Percentiles rank a stretch among this genome's conserved stretches.
Conservation (phyloP, 1,140 invertebrate genomes). For the Caerostris extrusa region DNA sequence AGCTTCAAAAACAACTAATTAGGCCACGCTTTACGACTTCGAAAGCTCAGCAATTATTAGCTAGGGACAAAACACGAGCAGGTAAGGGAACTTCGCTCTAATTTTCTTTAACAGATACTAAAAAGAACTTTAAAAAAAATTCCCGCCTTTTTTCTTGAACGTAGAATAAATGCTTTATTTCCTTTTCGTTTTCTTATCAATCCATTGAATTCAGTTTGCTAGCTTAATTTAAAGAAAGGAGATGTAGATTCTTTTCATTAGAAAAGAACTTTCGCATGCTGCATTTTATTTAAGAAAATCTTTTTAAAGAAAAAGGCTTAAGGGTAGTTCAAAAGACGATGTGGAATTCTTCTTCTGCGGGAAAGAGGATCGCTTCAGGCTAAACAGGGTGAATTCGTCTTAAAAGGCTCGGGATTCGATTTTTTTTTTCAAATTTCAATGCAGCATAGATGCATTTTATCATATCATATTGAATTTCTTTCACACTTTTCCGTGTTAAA, state of each 20-base stretch:
- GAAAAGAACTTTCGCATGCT: neutral
- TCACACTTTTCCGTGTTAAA: neutral
- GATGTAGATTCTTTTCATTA: neutral
- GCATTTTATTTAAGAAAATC: neutral
- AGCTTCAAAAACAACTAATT: slow-evolving; percentile 49
- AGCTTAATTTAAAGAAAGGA: slow-evolving; percentile 42
- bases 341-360: neutral
- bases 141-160: neutral
- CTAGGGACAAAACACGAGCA: neutral
- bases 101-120: neutral
- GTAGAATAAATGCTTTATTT: neutral
- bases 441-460: neutral
- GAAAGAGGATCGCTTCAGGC: neutral
- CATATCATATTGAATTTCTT: slow-evolving; percentile 44
- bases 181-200: neutral
- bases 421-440: neutral
- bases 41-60: slow-evolving; percentile 10
- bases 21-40: neutral
- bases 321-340: neutral
- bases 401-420: neutral
- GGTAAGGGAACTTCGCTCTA: neutral
- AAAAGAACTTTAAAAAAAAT: neutral
- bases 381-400: neutral
- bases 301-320: neutral
- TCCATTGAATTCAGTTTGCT: slow-evolving; percentile 51